Percentiles rank a stretch among this genome's conserved stretches.
Conservation (phyloP, 2,888 invertebrate genomes). For the Caenorhabditis becei region DNA sequence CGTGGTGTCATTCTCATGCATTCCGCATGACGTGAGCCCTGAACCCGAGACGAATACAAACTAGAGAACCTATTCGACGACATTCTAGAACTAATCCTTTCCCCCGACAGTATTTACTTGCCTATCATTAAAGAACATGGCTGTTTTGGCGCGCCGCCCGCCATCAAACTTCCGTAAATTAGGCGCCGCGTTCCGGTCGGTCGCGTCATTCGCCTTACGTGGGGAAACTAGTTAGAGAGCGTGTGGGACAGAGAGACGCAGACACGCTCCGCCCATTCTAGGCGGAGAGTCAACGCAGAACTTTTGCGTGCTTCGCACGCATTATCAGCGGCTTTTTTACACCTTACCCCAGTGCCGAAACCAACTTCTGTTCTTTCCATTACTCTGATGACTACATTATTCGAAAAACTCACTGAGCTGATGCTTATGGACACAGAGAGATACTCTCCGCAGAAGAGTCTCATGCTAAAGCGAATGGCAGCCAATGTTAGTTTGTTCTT, state of each 20-base stretch:
- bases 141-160: conserved; percentile 15
- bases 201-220: conserved; percentile 24
- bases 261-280: conserved; percentile 35
- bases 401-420: conserved; percentile 51
- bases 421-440: conserved; percentile 36
- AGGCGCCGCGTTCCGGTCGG: conserved; percentile 27
- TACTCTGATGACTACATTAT: conserved; percentile 39
- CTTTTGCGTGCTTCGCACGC: conserved; percentile 14
- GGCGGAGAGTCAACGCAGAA: conserved; percentile 18
- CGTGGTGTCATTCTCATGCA: conserved; percentile 8
- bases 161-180: conserved; percentile 42
- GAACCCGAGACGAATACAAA: background rate
- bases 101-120: background rate
- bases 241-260: conserved; percentile 17
- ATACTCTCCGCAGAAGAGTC: conserved; percentile 38
- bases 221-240: background rate
- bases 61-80: conserved; percentile 5
- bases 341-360: conserved; percentile 20
- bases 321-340: conserved; percentile 57
- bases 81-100: background rate
- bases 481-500: conserved; percentile 45
- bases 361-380: conserved; percentile 27
- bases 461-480: conserved; percentile 48
- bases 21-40: conserved; percentile 13
- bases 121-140: background rate